Base-by-base conservation (phyloP, 1,140 invertebrate species). In the Lethrus apterus region DNA sequence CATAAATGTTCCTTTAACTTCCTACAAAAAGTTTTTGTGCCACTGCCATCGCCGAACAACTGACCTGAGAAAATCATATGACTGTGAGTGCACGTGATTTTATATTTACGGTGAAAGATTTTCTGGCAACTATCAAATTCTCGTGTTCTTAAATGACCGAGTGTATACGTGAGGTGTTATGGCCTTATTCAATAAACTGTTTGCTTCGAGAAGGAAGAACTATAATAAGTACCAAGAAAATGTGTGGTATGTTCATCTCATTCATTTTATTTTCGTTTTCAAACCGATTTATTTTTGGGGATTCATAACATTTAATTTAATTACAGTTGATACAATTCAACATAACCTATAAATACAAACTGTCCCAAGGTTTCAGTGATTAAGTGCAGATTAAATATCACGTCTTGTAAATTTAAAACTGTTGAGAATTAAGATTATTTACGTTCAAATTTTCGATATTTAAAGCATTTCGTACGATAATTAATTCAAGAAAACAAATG, bases 51-150 rank as follows among this genome's bases (percentile, higher is more conserved):
- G 30, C 31, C 18, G 29, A 44, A 45, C 52, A 32, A 38, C 45
- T 46, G 45, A 46, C 45, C 45, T 48, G 46, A 43, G 50, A 46
- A 62, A 60, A 72, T 74, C 72, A 75, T 73, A 74, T 75, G 72
- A 75, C 72, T 71, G 31, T 45, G 34, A 50, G 53, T 57, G 70
- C 72, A 74, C 71, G 73, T 75, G 73, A 74, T 70, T 73, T 72
- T 75, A 69, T 72, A 72, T 72, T 66, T 62, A 60, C 58, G 53
- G 51, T 57, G 62, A 63, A 56, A 64, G 65, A 58, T 63, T 66
- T 63, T 59, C 57, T 64, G 56, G 58, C 60, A 59, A 57, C 33
- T 53, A 43, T 48, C 46, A 44, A 61, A 26, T 17, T 42, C 40
- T 29, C 40, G 40, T 24, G 51, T 38, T 36, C 20, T 24, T 59